Percentiles rank a stretch among this genome's conserved stretches.
Conservation (phyloP, 1,140 invertebrate genomes). For the Cryptotermes secundus region DNA sequence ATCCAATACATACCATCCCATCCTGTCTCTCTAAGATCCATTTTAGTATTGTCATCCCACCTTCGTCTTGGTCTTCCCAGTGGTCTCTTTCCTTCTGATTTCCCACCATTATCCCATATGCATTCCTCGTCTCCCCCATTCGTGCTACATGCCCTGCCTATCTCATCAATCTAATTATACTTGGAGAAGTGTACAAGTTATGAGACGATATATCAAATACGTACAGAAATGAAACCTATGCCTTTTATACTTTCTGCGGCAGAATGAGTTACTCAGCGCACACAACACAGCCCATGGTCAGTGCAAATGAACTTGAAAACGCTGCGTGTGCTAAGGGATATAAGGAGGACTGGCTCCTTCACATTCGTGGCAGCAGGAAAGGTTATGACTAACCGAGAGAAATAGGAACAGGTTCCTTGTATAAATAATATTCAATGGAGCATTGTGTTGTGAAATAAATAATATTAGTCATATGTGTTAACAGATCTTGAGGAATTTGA, state of each 20-base stretch:
- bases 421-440: conserved; percentile 15
- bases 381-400: neutral
- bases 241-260: neutral
- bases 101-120: too few relatives aligned
- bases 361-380: neutral
- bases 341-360: neutral
- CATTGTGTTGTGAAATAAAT: conserved; percentile 6
- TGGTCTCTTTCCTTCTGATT: too few relatives aligned
- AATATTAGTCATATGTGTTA: conserved; percentile 11
- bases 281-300: neutral
- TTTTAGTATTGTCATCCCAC: too few relatives aligned
- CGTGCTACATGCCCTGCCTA: too few relatives aligned
- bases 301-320: neutral
- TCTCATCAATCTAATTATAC: too few relatives aligned
- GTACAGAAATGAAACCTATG: neutral
- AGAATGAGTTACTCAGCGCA: neutral
- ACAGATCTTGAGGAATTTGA: neutral
- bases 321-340: neutral
- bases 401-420: neutral
- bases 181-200: too few relatives aligned
- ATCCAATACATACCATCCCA: too few relatives aligned
- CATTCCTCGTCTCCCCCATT: too few relatives aligned
- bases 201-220: too few relatives aligned
- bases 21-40: too few relatives aligned
- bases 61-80: too few relatives aligned